phyloP scores from a whole-genome alignment of 2,888 invertebrate genomes.

The Ennomos erosarius region DNA sequence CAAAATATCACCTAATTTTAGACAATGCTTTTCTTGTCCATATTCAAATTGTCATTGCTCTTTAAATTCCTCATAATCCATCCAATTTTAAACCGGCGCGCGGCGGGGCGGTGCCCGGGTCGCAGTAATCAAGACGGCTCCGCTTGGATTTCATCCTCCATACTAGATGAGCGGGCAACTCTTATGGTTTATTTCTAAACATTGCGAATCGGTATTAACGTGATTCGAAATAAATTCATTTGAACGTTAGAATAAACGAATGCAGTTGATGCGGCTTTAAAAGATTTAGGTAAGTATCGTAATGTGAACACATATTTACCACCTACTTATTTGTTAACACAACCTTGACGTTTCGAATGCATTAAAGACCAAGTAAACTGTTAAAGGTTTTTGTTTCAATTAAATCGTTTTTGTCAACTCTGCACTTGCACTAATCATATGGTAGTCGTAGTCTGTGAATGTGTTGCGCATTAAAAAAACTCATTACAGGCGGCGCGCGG shows the following conservation, averaged over 20 bases:
- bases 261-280: slow-evolving; percentile 33
- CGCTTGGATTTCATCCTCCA: slow-evolving; percentile 76
- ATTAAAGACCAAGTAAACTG: slow-evolving; percentile 21
- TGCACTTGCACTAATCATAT: slow-evolving; percentile 64
- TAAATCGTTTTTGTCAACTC: slow-evolving; percentile 52
- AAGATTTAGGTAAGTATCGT: too few relatives aligned
- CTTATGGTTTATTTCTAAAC: slow-evolving; percentile 57
- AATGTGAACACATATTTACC: too few relatives aligned
- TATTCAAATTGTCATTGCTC: slow-evolving; percentile 83
- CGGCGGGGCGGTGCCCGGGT: slow-evolving; percentile 71
- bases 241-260: slow-evolving; percentile 8
- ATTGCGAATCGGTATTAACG: slow-evolving; percentile 22
- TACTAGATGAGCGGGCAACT: slow-evolving; percentile 61
- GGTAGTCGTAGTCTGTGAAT: slow-evolving; percentile 72
- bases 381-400: slow-evolving; percentile 34
- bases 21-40: slow-evolving; percentile 73
- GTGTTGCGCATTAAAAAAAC: slow-evolving; percentile 81
- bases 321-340: too few relatives aligned
- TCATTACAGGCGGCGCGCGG: slow-evolving; percentile 82
- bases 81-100: slow-evolving; percentile 80
- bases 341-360: too few relatives aligned
- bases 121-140: slow-evolving; percentile 82
- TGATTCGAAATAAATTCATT: slow-evolving; percentile 20
- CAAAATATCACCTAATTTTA: slow-evolving; percentile 71
- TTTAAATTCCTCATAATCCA: slow-evolving; percentile 84